Percentiles rank a stretch among this genome's conserved stretches.
Conservation (phyloP, 2,888 invertebrate species). For the Drosophila subsilvestris region DNA sequence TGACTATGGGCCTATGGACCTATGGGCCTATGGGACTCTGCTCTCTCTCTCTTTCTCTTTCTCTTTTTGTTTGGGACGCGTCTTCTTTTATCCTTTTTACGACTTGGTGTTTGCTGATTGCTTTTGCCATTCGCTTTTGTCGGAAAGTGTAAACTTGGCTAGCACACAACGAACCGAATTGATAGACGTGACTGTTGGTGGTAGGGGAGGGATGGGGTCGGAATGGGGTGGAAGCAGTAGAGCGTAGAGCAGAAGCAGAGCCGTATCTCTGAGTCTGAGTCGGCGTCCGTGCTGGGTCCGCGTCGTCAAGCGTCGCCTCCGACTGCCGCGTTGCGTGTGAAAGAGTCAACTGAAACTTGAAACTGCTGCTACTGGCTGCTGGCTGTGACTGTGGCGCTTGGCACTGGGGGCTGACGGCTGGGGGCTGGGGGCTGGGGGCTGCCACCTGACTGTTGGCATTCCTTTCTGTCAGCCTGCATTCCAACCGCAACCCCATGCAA, state of each 20-base stretch:
- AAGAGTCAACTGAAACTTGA: conserved; percentile 64
- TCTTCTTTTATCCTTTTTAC: conserved; percentile 41
- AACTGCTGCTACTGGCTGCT: conserved; percentile 29
- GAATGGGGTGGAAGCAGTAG: not conserved
- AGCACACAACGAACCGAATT: conserved; percentile 28
- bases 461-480: not conserved
- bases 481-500: not conserved
- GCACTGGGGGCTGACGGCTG: not conserved
- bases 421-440: not conserved
- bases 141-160: conserved; percentile 35
- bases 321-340: conserved; percentile 53
- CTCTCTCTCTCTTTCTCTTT: conserved; percentile 4
- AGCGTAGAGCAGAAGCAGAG: not conserved
- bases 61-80: conserved; percentile 34
- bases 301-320: conserved; percentile 43
- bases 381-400: not conserved
- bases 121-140: conserved; percentile 20
- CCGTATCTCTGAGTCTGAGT: not conserved
- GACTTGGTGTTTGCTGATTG: conserved; percentile 40
- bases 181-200: not conserved
- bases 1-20: conserved; percentile 2
- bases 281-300: conserved; percentile 22
- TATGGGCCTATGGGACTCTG: conserved; percentile 1
- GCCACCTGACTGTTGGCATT: conserved; percentile 2
- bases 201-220: not conserved